Conservation (phyloP, 2,888 invertebrate species). For the Petrophora chlorosata region DNA sequence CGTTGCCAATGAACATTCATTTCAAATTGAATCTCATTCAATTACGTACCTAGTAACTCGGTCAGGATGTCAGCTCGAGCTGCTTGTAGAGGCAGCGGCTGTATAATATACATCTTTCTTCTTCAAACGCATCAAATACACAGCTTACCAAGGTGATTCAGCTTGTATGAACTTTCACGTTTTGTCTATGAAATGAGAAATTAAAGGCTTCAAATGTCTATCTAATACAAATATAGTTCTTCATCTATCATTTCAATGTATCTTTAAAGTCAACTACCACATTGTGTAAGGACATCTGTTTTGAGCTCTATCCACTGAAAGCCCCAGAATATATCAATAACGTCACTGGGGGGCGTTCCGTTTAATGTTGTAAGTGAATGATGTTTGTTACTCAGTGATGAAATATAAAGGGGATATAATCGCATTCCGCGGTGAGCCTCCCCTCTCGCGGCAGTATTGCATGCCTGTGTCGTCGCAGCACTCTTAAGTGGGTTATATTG, state of each 20-base stretch:
- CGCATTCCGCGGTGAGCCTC: conserved; percentile 68
- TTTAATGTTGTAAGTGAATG: conserved; percentile 41
- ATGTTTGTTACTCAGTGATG: conserved; percentile 47
- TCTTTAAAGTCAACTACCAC: no score
- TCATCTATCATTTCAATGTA: no score
- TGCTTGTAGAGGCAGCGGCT: conserved; percentile 36
- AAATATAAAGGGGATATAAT: conserved; percentile 67
- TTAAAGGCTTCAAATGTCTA: no score
- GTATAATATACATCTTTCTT: conserved; percentile 36
- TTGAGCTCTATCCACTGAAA: no score
- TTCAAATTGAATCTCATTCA: conserved; percentile 65
- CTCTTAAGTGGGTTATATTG: conserved; percentile 51
- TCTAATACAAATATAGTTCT: no score
- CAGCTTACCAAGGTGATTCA: no score
- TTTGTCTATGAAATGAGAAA: no score
- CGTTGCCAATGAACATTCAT: conserved; percentile 53
- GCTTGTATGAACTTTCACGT: no score
- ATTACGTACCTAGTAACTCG: conserved; percentile 64
- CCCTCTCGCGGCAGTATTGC: conserved; percentile 52
- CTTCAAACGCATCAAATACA: conserved; percentile 2
- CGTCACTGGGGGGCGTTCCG: conserved; percentile 21
- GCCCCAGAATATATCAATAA: conserved; percentile 7
- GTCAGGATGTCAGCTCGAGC: conserved; percentile 56
- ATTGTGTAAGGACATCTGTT: no score
- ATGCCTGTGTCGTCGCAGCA: conserved; percentile 46